Base-by-base conservation (phyloP, 2,797 vertebrate genomes). In the Chelidonichthys spinosus region DNA sequence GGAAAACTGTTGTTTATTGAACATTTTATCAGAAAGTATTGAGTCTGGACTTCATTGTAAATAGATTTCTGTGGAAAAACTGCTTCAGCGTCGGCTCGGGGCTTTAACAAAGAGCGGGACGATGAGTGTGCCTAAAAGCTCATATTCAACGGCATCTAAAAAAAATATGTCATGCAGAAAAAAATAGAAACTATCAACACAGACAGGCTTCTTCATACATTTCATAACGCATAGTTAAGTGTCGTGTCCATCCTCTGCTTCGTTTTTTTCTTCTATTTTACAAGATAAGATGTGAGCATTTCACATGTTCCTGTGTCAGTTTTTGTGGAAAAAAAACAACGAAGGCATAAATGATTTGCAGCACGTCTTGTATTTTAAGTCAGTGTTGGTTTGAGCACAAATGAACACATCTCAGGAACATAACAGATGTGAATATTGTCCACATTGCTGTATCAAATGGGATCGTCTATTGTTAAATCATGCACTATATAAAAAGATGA, bases 1-100 rank as follows among this genome's bases (percentile, higher is more conserved):
- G 71, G 89, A 86, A 44, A 90, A 88, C 85, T 2, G 73, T 67
- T 60, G 82, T 79, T 88, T 89, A 88, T 90, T 92, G 89, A 87
- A 83, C 79, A 61, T 85, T 89, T 90, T 83, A 90, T 88, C 81
- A 83, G 83, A 67, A 87, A 67, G 82, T 76, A 79, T 81, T 81
- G 82, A 85, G 87, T 25, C 25, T 1, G 25, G 25, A 25, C 25
- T 87, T 88, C 43, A 66, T 83, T 86, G 87, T 89, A 90, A 90
- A 89, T 90, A 90, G 80, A 90, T 67, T 83, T 78, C 76, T 79
- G 71, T 76, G 75, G 84, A 80, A 77, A 78, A 84, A 74, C 63
- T 3, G 82, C 72, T 64, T 58, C 63, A 66, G 69, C 37, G 13
- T 69, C 55, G 43, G 79, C 85, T 87, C 43, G 7, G 80, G 78